Conservation (phyloP, 2,113 vertebrate species). For the Tachuris rubrigastra region DNA sequence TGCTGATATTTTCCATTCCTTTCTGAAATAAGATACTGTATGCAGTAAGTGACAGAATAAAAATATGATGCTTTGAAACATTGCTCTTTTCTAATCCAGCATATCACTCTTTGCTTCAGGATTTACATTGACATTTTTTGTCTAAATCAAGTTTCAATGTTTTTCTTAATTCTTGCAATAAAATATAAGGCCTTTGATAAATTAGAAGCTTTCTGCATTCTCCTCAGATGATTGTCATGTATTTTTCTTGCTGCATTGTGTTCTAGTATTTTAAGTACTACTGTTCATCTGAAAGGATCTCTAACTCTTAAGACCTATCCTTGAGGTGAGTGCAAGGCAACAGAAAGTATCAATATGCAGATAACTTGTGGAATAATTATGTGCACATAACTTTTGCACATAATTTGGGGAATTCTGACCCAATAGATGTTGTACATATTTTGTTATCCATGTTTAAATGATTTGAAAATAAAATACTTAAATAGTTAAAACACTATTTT, state of each 20-base stretch:
- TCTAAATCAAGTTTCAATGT: not conserved
- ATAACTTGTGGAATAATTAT: not conserved
- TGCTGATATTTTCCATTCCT: not conserved
- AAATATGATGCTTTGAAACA: not conserved
- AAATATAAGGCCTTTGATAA: not conserved
- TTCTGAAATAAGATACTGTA: not conserved
- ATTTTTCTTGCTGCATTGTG: not conserved
- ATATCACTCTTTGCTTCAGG: not conserved
- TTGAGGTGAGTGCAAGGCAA: not conserved
- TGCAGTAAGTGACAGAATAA: not conserved
- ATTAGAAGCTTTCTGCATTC: not conserved
- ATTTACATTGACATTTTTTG: not conserved
- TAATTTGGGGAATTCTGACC: accelerated
- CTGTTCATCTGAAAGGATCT: not conserved
- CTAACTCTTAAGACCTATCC: not conserved
- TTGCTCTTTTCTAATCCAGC: not conserved
- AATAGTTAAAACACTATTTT: not conserved
- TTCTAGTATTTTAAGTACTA: not conserved
- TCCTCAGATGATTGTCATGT: not conserved
- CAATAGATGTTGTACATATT: not conserved
- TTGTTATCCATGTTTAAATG: not conserved
- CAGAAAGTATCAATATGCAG: not conserved
- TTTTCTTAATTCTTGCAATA: not conserved
- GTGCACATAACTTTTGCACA: not conserved
- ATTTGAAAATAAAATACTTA: not conserved